Evolutionary conservation across 2,888 invertebrate genomes (phyloP).

Genomic region (Melieria omissa): DNA sequence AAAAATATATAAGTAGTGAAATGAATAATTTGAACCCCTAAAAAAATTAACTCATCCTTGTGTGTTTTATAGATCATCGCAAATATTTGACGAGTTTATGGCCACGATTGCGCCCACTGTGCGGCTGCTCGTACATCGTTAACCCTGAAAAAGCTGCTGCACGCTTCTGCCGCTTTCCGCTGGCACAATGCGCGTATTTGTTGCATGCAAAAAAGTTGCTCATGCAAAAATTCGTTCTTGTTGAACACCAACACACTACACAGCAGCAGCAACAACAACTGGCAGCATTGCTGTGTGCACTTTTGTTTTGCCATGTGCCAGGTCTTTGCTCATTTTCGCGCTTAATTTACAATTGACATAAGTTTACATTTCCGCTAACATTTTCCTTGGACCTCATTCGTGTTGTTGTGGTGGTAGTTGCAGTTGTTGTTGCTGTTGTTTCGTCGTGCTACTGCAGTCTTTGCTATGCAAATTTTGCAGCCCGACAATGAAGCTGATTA

Average conservation of each 20-base stretch:
- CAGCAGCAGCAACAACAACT: too few relatives aligned
- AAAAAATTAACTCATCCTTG: too few relatives aligned
- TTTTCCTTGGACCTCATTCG: neutral
- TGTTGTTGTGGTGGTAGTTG: constrained; percentile 16
- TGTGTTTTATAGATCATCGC: too few relatives aligned
- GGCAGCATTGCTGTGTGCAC: neutral
- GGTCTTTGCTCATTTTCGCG: constrained; percentile 28
- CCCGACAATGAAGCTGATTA: constrained; percentile 30
- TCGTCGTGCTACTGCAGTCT: neutral
- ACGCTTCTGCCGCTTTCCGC: neutral
- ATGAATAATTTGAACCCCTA: too few relatives aligned
- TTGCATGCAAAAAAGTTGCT: constrained; percentile 3
- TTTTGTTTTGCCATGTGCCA: constrained; percentile 12
- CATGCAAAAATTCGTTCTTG: constrained; percentile 11
- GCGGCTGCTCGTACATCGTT: constrained; percentile 7
- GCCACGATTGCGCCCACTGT: neutral
- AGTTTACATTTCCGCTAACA: constrained; percentile 26
- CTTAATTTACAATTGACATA: constrained; percentile 35
- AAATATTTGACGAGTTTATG: too few relatives aligned
- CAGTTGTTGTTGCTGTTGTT: neutral
- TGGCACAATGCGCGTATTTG: neutral
- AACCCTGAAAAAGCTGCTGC: constrained; percentile 23
- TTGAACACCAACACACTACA: neutral
- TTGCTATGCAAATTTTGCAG: constrained; percentile 36
- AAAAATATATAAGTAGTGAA: too few relatives aligned